phyloP scores from a whole-genome alignment of 1,140 invertebrate species.

The Cylas formicarius region DNA sequence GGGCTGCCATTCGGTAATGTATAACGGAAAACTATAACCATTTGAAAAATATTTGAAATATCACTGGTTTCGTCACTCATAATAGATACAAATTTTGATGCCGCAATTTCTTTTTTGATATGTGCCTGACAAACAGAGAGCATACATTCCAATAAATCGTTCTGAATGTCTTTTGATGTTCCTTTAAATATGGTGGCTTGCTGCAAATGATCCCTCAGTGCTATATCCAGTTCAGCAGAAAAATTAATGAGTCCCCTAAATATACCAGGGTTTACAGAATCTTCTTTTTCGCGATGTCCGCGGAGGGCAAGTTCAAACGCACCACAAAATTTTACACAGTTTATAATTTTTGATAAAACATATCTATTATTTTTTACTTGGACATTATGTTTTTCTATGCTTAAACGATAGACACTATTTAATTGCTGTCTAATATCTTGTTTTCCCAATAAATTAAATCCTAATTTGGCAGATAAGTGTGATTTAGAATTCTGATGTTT shows the following conservation, averaged over 20 bases:
- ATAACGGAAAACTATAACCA: constrained; percentile 34
- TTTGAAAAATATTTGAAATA: constrained; percentile 28
- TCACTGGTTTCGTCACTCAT: constrained; percentile 36
- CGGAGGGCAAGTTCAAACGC: constrained; percentile 28
- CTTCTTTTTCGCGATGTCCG: constrained; percentile 27
- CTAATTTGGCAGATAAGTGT: constrained; percentile 9
- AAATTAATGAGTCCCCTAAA: constrained; percentile 26
- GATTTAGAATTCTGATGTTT: constrained; percentile 13
- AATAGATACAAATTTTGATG: constrained; percentile 30
- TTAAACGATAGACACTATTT: constrained; percentile 9
- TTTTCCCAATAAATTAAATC: constrained; percentile 9
- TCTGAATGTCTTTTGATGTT: constrained; percentile 32
- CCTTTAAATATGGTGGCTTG: constrained; percentile 31
- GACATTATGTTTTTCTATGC: constrained; percentile 26
- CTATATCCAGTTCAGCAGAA: constrained; percentile 24
- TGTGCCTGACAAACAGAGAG: constrained; percentile 29
- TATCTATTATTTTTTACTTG: constrained; percentile 34
- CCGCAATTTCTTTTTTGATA: constrained; percentile 22
- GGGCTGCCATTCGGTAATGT: constrained; percentile 23
- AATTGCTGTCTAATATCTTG: constrained; percentile 9
- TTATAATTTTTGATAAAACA: constrained; percentile 34
- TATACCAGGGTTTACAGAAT: constrained; percentile 21
- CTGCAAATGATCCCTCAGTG: constrained; percentile 27
- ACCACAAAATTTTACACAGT: constrained; percentile 36
- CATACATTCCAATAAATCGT: constrained; percentile 43